Conservation (phyloP, 2,797 vertebrate genomes). For the Myripristis murdjan region DNA sequence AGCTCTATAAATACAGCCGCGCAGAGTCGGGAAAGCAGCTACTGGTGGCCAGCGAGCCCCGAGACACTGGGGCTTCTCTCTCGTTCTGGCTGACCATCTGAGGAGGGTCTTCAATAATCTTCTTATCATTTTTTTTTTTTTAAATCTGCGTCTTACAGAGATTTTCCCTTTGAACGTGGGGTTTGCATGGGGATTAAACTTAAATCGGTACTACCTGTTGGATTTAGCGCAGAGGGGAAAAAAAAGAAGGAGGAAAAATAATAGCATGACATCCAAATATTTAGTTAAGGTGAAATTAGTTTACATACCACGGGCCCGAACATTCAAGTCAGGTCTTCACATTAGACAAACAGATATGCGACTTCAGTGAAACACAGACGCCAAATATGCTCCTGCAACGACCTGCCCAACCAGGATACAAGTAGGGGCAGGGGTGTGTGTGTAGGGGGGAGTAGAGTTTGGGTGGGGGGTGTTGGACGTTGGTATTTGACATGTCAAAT, state of each 20-base stretch:
- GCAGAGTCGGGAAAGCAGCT: constrained; percentile 72
- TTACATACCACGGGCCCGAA: constrained; percentile 72
- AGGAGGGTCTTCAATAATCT: constrained; percentile 64
- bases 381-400: constrained; percentile 54
- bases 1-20: constrained; percentile 83
- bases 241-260: neutral
- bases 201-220: constrained; percentile 40
- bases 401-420: constrained; percentile 68
- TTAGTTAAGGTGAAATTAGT: constrained; percentile 69
- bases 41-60: constrained; percentile 69
- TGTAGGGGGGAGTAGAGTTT: constrained; percentile 38
- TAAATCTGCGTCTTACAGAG: constrained; percentile 42
- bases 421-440: constrained; percentile 38
- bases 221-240: constrained; percentile 1
- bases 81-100: constrained; percentile 2
- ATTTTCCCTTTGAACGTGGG: constrained; percentile 18
- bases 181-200: constrained; percentile 13
- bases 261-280: constrained; percentile 68
- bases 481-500: constrained; percentile 77
- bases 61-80: constrained; percentile 59
- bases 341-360: constrained; percentile 47
- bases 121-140: constrained; percentile 56
- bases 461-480: constrained; percentile 36
- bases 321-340: constrained; percentile 54
- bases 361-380: constrained; percentile 22